Conservation (phyloP, 1,140 invertebrate genomes). For the Pararge aegeria region DNA sequence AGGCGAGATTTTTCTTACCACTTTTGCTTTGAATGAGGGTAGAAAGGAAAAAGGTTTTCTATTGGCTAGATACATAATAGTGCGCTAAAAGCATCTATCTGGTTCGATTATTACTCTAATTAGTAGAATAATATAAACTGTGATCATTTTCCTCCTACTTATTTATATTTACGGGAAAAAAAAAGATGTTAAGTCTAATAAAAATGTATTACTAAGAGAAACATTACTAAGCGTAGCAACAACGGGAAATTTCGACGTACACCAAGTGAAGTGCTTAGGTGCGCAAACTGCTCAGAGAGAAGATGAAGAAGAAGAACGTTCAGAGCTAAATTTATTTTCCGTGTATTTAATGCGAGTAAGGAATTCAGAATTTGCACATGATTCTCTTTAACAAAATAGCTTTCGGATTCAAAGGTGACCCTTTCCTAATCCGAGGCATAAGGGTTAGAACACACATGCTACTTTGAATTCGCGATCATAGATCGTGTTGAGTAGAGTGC, state of each 20-base stretch:
- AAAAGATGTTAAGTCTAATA: too few species aligned
- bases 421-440: slow-evolving; percentile 1
- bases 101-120: not conserved
- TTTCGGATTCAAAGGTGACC: slow-evolving; percentile 14
- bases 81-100: slow-evolving; percentile 2
- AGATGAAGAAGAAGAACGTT: too few species aligned
- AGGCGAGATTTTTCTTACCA: slow-evolving; percentile 1
- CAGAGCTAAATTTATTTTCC: too few species aligned
- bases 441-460: not conserved
- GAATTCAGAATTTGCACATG: slow-evolving; percentile 3
- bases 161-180: too few species aligned
- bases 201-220: too few species aligned
- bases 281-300: too few species aligned
- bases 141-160: too few species aligned
- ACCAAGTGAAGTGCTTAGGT: too few species aligned
- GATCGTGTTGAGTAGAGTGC: not conserved
- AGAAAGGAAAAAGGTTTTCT: not conserved
- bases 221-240: too few species aligned
- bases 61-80: slow-evolving; percentile 10
- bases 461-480: not conserved
- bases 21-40: slow-evolving; percentile 14
- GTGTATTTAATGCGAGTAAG: too few species aligned
- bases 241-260: too few species aligned
- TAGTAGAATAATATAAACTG: not conserved
- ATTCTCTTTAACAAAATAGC: slow-evolving; percentile 3